Evolutionary conservation across 2,888 invertebrate genomes (phyloP).

Genomic region (Sminthurinus aureus): DNA sequence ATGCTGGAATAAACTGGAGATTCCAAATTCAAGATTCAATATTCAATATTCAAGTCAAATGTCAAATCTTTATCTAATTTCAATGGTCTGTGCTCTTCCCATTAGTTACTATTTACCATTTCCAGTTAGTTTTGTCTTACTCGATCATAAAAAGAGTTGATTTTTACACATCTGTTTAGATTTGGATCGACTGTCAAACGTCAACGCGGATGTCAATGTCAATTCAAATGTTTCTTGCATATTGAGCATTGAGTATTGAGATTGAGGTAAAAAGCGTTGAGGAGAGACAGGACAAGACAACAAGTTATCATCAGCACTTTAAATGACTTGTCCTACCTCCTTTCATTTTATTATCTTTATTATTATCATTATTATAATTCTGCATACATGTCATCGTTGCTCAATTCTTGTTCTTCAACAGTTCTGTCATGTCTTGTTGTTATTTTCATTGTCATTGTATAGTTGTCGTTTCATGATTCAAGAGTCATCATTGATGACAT

Average conservation of each 20-base stretch:
- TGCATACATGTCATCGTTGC: neutral
- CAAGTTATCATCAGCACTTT: slow-evolving; percentile 12
- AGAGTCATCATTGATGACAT: no score
- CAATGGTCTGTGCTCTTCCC: neutral
- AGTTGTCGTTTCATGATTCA: no score
- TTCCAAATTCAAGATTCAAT: no score
- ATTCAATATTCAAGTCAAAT: no score
- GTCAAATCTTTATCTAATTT: neutral
- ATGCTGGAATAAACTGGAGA: neutral
- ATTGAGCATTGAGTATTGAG: no score
- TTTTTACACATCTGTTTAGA: neutral
- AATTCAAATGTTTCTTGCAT: neutral
- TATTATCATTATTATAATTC: neutral
- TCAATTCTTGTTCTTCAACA: neutral
- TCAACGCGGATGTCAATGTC: neutral
- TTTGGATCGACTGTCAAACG: slow-evolving; percentile 13
- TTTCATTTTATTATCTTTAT: neutral
- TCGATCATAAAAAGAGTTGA: neutral
- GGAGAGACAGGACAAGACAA: neutral
- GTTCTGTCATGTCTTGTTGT: no score
- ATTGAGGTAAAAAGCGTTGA: neutral
- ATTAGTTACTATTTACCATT: neutral
- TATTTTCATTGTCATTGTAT: no score
- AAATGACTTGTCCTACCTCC: slow-evolving; percentile 9
- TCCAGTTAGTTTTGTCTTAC: no score